A percentile compares a stretch with the other conserved stretches of the same genome.
These are phyloP conservation scores for Dusona sp. DNA, from an alignment of 2,888 invertebrate genomes.

Conservation along the genomic window DNA sequence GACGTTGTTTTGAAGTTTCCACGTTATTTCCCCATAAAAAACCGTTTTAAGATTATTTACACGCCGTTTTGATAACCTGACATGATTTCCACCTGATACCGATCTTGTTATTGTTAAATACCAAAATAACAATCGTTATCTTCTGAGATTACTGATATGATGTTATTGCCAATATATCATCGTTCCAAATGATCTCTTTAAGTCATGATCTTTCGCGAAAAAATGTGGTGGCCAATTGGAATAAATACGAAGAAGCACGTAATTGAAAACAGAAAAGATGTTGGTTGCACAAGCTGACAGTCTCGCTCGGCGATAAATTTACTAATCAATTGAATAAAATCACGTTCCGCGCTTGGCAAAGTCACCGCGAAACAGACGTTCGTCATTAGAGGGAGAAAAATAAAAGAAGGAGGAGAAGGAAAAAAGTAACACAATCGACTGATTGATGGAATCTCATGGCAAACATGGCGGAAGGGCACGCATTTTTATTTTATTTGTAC, in stretches of 20 bases:
- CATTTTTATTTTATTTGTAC: slow-evolving; percentile 12
- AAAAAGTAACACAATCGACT: slow-evolving; percentile 4
- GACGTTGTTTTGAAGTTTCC: no score
- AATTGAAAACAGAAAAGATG: slow-evolving; percentile 56
- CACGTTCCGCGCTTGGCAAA: slow-evolving; percentile 10
- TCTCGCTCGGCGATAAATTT: slow-evolving; percentile 19
- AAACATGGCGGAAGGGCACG: slow-evolving; percentile 17
- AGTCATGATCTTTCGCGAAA: not conserved
- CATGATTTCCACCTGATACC: not conserved
- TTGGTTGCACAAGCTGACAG: slow-evolving; percentile 6
- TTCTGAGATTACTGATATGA: not conserved
- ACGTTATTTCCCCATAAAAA: no score
- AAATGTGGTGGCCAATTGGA: slow-evolving; percentile 22
- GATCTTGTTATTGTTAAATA: not conserved
- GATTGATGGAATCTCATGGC: slow-evolving; percentile 44
- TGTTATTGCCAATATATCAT: not conserved
- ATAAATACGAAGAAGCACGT: slow-evolving; percentile 23
- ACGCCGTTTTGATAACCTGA: not conserved
- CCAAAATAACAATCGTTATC: not conserved
- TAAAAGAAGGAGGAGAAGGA: not conserved
- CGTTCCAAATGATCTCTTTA: not conserved
- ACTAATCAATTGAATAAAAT: slow-evolving; percentile 38
- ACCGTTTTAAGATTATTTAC: not conserved
- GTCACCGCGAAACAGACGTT: slow-evolving; percentile 31
- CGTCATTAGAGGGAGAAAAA: slow-evolving; percentile 24